phyloP scores from a whole-genome alignment of 2,797 vertebrate genomes.

The Sebastes trivittatus region DNA sequence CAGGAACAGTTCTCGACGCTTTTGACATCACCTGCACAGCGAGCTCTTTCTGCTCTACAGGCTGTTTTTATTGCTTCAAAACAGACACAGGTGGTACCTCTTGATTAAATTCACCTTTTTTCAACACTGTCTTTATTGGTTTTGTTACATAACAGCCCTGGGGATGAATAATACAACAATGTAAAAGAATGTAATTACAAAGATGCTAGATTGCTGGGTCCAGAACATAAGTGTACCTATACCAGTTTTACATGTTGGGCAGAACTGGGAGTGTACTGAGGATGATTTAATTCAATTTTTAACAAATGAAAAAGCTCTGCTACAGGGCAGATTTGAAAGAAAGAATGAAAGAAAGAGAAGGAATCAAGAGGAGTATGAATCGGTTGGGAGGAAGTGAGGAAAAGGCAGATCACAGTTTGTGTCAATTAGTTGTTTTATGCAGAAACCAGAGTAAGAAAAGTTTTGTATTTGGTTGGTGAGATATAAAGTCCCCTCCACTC shows the following conservation, averaged over 20 bases:
- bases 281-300: background rate
- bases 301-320: background rate
- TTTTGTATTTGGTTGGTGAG: background rate
- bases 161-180: no score
- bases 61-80: constrained; percentile 86
- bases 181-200: no score
- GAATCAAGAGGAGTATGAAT: background rate
- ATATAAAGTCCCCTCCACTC: background rate
- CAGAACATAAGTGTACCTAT: no score
- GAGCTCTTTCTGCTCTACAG: constrained; percentile 63
- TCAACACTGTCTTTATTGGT: no score
- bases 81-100: constrained; percentile 65
- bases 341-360: background rate
- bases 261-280: no score
- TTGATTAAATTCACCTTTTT: background rate
- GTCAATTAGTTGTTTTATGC: background rate
- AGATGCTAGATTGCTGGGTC: background rate
- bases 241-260: no score
- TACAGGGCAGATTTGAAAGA: background rate
- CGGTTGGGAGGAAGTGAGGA: background rate
- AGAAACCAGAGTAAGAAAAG: background rate
- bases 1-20: constrained; percentile 84
- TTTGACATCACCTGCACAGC: constrained; percentile 84
- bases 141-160: no score
- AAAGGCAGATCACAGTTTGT: background rate